Percentiles rank a stretch among this genome's conserved stretches.
phyloP scores from a whole-genome alignment of 1,140 invertebrate species.

The Orius laevigatus region DNA sequence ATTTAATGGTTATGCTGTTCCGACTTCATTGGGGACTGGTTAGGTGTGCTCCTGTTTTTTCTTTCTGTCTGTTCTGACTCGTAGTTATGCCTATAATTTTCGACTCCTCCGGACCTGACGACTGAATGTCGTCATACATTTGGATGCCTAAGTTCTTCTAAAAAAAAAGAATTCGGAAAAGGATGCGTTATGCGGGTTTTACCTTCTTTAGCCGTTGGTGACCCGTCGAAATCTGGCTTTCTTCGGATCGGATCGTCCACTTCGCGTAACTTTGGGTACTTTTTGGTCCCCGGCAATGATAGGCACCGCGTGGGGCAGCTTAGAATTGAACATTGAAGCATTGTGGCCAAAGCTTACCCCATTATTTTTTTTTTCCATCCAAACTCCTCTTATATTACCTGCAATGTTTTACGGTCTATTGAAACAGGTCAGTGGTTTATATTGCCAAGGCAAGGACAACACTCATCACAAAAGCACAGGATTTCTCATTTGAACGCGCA shows the following conservation, averaged over 20 bases:
- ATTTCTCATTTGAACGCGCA: too few relatives aligned
- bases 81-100: constrained; percentile 81
- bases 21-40: constrained; percentile 56
- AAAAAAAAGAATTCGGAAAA: background rate
- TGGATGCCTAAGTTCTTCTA: constrained; percentile 42
- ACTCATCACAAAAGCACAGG: too few relatives aligned
- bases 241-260: constrained; percentile 68
- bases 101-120: constrained; percentile 70
- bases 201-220: constrained; percentile 25
- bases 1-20: constrained; percentile 68
- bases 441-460: too few relatives aligned
- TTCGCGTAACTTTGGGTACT: constrained; percentile 63
- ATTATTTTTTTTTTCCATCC: constrained; percentile 71
- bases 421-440: too few relatives aligned
- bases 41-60: constrained; percentile 51
- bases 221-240: constrained; percentile 40
- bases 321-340: constrained; percentile 82
- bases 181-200: background rate
- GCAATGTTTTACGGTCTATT: constrained; percentile 4
- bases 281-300: constrained; percentile 77
- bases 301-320: constrained; percentile 56
- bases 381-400: constrained; percentile 38
- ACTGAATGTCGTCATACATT: constrained; percentile 59
- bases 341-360: constrained; percentile 88
- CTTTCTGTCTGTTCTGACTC: constrained; percentile 70